Base-by-base conservation (phyloP, 1,140 invertebrate genomes). In the Drosophila chauvacae region DNA sequence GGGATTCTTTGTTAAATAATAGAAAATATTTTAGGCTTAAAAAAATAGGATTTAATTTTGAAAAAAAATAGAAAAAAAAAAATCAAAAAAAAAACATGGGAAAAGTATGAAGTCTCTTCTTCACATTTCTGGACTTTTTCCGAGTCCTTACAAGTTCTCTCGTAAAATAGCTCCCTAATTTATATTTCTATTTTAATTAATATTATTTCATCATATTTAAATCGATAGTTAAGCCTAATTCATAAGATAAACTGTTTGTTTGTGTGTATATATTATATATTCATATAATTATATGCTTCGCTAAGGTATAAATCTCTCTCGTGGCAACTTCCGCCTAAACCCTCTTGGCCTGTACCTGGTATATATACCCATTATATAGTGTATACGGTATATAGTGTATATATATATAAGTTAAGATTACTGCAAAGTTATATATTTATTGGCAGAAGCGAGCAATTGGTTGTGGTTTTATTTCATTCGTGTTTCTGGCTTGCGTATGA, bases 361-460 rank as follows among this genome's bases (percentile, higher is more conserved):
- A 82, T 47, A 77, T 76, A 56, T 55, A 62, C 44, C 53, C 63
- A 3, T 41, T 23, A 61, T 45, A 55, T 55, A 30, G 37, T 69
- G 44, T 77, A 45, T 76, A 45, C 30, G 56, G 28, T 50, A 26
- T 33, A 35, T 64, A 44, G 3, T 23, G 2, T 23, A 23, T 23
- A 23, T 23, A 20, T 75, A 73, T 42, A 73, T 51, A 71, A 45
- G 56, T 58, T 77, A 61, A 62, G 39, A 55, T 72, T 80, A 80
- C 48, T 35, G 74, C 59, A 70, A 58, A 74, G 56, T 88, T 88
- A 83, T 53, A 58, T 84, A 58, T 84, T 77, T 83, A 82, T 83
- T 87, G 84, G 84, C 84, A 87, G 84, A 87, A 87, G 84, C 84
- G 84, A 87, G 84, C 84, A 87, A 88, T 83, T 84, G 84, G 69